Evolutionary conservation across 2,113 vertebrate species (phyloP).

Genomic region (Anser brachyrhynchus): DNA sequence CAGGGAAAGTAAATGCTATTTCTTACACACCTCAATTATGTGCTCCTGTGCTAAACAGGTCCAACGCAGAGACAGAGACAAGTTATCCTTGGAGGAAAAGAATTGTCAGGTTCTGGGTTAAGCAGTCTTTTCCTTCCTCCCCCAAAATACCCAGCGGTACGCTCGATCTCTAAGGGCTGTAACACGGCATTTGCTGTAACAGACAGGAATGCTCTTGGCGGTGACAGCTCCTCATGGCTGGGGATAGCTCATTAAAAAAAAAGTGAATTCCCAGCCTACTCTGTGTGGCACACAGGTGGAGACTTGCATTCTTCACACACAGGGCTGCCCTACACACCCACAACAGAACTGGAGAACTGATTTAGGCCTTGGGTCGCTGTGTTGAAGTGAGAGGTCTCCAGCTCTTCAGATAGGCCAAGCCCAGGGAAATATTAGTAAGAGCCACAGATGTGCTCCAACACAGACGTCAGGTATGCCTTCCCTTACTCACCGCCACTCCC

Average conservation of each 20-base stretch:
- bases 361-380: accelerated
- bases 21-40: neutral
- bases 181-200: accelerated
- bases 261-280: neutral
- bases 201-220: neutral
- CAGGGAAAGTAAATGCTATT: neutral
- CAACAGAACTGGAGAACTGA: neutral
- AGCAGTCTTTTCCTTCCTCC: neutral
- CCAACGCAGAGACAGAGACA: neutral
- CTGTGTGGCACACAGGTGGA: neutral
- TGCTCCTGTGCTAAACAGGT: neutral
- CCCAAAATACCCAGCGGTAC: neutral
- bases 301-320: neutral
- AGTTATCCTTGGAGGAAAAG: neutral
- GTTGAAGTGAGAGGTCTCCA: neutral
- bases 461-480: accelerated
- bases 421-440: neutral
- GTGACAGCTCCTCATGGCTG: accelerated
- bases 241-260: neutral
- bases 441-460: too few species aligned
- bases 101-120: neutral
- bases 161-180: accelerated
- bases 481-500: neutral
- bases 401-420: neutral
- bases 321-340: neutral